Evolutionary conservation across 2,888 invertebrate species (phyloP).

Genomic region (Orthosia gothica): DNA sequence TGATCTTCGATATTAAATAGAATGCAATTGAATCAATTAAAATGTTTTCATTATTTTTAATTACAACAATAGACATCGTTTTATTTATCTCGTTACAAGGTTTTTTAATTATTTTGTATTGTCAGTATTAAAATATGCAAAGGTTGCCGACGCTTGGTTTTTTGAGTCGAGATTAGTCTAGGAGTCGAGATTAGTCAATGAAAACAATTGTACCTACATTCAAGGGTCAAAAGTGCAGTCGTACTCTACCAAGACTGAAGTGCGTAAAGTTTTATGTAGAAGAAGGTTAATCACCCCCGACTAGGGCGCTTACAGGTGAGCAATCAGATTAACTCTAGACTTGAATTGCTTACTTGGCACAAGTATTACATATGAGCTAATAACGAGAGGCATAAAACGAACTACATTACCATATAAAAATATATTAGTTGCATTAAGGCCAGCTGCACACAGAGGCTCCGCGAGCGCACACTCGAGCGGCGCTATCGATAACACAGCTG

Average conservation of each 20-base stretch:
- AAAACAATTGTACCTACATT: no score
- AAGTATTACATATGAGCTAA: constrained; percentile 15
- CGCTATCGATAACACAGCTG: constrained; percentile 63
- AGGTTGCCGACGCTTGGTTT: neutral
- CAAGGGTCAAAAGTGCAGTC: no score
- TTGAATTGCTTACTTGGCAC: constrained; percentile 23
- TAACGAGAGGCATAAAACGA: constrained; percentile 40
- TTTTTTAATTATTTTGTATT: constrained; percentile 15
- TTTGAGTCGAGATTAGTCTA: neutral
- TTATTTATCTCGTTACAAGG: constrained; percentile 11
- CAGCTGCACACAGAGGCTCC: constrained; percentile 10
- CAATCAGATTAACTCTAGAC: constrained; percentile 11
- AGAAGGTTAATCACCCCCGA: no score
- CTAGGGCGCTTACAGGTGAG: constrained; percentile 15
- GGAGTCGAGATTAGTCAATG: neutral
- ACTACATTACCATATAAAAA: constrained; percentile 44
- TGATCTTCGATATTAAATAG: neutral
- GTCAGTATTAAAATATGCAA: neutral
- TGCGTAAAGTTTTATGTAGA: no score
- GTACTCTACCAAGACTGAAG: no score
- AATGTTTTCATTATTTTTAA: constrained; percentile 20
- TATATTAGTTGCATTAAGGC: constrained; percentile 54
- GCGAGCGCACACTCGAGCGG: constrained; percentile 7
- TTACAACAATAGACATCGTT: constrained; percentile 9
- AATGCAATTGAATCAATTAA: constrained; percentile 5